Evolutionary conservation across 2,888 invertebrate genomes (phyloP).

Genomic region (Leucophenga maculata): DNA sequence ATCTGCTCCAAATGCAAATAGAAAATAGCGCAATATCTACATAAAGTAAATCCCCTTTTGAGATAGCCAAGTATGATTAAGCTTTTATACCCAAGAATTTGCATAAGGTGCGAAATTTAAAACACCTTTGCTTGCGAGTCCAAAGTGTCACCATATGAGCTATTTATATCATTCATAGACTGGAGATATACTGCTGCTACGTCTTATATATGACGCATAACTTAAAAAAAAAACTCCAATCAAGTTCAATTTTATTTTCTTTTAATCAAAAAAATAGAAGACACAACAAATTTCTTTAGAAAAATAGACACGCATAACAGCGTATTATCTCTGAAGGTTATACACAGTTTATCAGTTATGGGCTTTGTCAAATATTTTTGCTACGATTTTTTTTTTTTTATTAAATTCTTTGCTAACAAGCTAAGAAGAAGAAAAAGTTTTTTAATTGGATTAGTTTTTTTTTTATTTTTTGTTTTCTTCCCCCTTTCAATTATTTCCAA

Average conservation of each 20-base stretch:
- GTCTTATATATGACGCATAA: conserved; percentile 1
- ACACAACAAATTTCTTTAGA: neutral
- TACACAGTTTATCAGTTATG: neutral
- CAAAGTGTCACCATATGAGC: neutral
- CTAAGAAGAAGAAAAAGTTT: neutral
- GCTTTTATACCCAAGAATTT: neutral
- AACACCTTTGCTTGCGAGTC: neutral
- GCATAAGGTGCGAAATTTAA: conserved; percentile 1
- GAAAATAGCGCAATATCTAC: no score
- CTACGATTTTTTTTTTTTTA: neutral
- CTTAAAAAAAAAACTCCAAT: neutral
- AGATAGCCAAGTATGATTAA: neutral
- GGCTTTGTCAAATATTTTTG: neutral
- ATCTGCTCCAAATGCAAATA: no score
- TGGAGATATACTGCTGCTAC: no score
- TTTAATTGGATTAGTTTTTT: conserved; percentile 6
- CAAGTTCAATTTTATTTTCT: neutral
- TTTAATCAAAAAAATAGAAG: neutral
- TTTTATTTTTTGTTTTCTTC: neutral
- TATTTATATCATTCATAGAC: no score
- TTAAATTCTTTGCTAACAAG: neutral
- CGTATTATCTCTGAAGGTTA: neutral
- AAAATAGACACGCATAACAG: neutral
- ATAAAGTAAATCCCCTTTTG: neutral
- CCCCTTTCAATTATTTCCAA: neutral